These are phyloP conservation scores for Oscheius sp. DNA, from an alignment of 2,888 invertebrate genomes.

Conservation along the genomic window DNA sequence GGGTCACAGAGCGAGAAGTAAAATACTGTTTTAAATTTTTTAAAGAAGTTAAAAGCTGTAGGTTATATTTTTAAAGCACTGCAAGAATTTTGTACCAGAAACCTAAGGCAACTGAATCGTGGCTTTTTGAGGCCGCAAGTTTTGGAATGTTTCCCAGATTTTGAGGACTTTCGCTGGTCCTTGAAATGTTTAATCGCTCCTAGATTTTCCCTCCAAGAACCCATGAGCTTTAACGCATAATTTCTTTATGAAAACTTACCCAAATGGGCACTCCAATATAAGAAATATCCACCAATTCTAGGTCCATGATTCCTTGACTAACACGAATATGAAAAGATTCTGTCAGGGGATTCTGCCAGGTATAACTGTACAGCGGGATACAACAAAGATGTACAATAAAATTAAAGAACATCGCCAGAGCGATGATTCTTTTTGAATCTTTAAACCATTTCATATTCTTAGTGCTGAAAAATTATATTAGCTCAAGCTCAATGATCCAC, in stretches of 20 bases:
- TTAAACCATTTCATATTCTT: constrained; percentile 11
- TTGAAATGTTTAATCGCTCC: too few relatives aligned
- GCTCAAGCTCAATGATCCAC: too few relatives aligned
- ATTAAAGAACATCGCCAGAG: not conserved
- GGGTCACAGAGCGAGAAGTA: too few relatives aligned
- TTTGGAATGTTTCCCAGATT: too few relatives aligned
- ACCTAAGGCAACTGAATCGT: too few relatives aligned
- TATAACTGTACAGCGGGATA: constrained; percentile 5
- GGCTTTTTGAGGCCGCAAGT: too few relatives aligned
- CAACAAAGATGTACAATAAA: not conserved
- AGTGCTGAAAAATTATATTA: not conserved
- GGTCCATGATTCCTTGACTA: not conserved
- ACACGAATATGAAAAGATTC: not conserved
- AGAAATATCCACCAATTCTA: not conserved
- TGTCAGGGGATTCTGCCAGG: not conserved
- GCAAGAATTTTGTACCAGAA: too few relatives aligned
- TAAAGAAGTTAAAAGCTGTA: not conserved
- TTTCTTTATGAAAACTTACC: constrained; percentile 5
- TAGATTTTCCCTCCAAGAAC: too few relatives aligned
- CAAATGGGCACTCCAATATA: constrained; percentile 27
- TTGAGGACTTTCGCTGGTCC: too few relatives aligned
- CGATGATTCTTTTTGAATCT: not conserved
- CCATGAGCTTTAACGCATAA: too few relatives aligned
- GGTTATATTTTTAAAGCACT: too few relatives aligned
- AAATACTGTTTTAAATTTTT: too few relatives aligned